A percentile compares a stretch with the other conserved stretches of the same genome.
These are phyloP conservation scores for Aquatica leii DNA, from an alignment of 2,888 invertebrate genomes.

Conservation along the genomic window DNA sequence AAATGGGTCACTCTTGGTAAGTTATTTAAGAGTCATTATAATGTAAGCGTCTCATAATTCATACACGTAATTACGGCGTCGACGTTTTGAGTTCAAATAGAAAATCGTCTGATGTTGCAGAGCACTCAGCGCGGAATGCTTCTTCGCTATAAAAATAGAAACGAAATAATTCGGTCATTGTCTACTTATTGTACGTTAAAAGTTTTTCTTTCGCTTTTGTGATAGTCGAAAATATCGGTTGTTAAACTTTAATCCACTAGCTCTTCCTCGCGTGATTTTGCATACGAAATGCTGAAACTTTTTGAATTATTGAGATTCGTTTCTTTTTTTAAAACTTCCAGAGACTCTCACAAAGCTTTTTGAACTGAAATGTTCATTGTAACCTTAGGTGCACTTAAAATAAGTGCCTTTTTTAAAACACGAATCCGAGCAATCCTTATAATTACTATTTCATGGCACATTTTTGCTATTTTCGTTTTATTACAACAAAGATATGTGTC, in stretches of 20 bases:
- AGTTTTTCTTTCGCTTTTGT: too few species aligned
- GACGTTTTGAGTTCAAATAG: background rate
- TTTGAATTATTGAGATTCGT: too few species aligned
- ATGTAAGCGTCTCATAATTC: slow-evolving; percentile 10
- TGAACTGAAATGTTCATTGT: slow-evolving; percentile 14
- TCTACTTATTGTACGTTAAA: too few species aligned
- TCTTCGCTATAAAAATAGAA: background rate
- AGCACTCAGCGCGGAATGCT: slow-evolving; percentile 6
- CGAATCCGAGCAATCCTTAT: slow-evolving; percentile 18
- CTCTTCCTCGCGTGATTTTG: too few species aligned
- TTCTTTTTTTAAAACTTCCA: background rate
- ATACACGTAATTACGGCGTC: slow-evolving; percentile 4
- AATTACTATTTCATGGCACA: slow-evolving; percentile 15
- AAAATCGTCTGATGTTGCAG: background rate
- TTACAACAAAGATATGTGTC: too few species aligned
- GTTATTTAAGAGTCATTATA: background rate
- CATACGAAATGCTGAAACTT: too few species aligned
- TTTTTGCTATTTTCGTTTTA: background rate
- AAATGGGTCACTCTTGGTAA: slow-evolving; percentile 36
- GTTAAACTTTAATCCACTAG: too few species aligned
- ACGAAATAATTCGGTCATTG: too few species aligned
- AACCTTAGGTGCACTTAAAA: slow-evolving; percentile 17
- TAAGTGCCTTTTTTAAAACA: slow-evolving; percentile 18
- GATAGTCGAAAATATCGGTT: too few species aligned
- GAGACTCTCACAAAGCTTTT: background rate